These are phyloP conservation scores for Papilio protenor DNA, from an alignment of 2,888 invertebrate genomes.

Conservation along the genomic window DNA sequence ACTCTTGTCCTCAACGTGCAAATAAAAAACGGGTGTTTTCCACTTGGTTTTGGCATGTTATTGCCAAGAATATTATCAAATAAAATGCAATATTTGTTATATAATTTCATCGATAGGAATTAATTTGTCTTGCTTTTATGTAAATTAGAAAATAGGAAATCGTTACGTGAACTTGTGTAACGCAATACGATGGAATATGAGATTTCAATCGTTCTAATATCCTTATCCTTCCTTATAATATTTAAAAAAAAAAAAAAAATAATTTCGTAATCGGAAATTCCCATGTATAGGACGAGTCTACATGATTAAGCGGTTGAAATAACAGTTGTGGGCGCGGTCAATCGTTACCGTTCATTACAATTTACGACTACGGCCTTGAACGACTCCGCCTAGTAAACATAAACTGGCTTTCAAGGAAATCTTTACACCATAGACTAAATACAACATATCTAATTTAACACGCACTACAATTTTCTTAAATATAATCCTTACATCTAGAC, in stretches of 20 bases:
- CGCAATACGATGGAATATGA: not conserved
- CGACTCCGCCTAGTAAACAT: not conserved
- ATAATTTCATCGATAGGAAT: not conserved
- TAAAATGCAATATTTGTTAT: not conserved
- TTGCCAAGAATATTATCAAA: too few species aligned
- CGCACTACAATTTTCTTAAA: not conserved
- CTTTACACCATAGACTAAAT: slow-evolving; percentile 14
- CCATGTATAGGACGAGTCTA: not conserved
- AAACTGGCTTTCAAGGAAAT: slow-evolving; percentile 1
- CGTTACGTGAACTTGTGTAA: not conserved
- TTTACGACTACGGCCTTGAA: slow-evolving; percentile 11
- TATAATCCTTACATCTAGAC: slow-evolving; percentile 6
- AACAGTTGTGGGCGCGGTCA: not conserved
- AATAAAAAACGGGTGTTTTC: not conserved
- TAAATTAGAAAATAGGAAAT: not conserved
- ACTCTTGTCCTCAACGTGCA: not conserved
- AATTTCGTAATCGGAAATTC: not conserved
- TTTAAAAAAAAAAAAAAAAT: not conserved
- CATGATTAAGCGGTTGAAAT: not conserved
- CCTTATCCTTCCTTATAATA: slow-evolving; percentile 1
- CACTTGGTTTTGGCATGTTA: not conserved
- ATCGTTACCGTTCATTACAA: not conserved
- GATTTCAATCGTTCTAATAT: not conserved
- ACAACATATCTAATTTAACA: slow-evolving; percentile 13
- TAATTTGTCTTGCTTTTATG: not conserved